A percentile compares a stretch with the other conserved stretches of the same genome.
Conservation (phyloP, 2,888 invertebrate genomes). For the Platycnemis pennipes region DNA sequence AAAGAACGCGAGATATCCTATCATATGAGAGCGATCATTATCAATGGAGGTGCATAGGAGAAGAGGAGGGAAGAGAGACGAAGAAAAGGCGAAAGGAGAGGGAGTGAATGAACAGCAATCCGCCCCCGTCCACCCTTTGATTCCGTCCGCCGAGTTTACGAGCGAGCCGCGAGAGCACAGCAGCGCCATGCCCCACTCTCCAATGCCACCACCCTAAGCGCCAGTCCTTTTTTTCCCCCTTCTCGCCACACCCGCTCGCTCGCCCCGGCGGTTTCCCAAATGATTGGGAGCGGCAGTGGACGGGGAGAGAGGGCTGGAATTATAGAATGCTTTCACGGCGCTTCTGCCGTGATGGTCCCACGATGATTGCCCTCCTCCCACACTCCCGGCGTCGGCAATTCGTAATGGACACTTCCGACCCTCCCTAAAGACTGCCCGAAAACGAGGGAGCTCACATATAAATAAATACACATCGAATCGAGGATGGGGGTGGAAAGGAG, state of each 20-base stretch:
- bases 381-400: background rate
- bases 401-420: conserved; percentile 67
- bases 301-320: background rate
- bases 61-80: background rate
- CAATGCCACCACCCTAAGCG: background rate
- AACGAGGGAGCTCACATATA: conserved; percentile 29
- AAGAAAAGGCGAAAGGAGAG: background rate
- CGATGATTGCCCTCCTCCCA: conserved; percentile 57
- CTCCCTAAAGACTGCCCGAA: background rate
- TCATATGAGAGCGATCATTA: no score
- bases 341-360: conserved; percentile 51
- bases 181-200: background rate
- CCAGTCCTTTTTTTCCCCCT: background rate
- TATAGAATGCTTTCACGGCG: conserved; percentile 42
- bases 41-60: background rate
- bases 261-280: conserved; percentile 48
- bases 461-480: conserved; percentile 56
- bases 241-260: background rate
- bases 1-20: no score
- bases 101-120: background rate
- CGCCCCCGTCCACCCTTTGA: background rate
- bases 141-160: conserved; percentile 27
- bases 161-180: background rate
- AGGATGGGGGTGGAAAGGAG: background rate
- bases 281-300: conserved; percentile 19